Percentiles rank a stretch among this genome's conserved stretches.
These are phyloP conservation scores for Bujurquina vittata DNA, from an alignment of 2,113 vertebrate genomes.

Conservation along the genomic window DNA sequence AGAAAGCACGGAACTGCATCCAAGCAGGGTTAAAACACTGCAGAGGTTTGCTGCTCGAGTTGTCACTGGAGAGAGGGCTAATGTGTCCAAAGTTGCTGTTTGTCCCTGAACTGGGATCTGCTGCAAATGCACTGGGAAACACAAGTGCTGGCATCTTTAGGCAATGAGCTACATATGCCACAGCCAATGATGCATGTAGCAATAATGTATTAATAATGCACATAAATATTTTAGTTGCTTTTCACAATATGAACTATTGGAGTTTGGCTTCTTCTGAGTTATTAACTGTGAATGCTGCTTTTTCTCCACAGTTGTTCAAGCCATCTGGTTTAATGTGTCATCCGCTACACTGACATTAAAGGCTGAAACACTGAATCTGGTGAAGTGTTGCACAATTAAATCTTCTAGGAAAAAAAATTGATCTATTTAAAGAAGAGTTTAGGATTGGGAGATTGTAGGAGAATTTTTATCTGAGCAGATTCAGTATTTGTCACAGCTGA, in stretches of 20 bases:
- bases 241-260: slow-evolving; percentile 38
- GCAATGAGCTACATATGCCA: slow-evolving; percentile 42
- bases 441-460: not conserved
- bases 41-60: not conserved
- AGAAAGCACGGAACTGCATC: slow-evolving; percentile 25
- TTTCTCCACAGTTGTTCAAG: not conserved
- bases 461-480: not conserved
- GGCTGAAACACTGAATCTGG: not conserved
- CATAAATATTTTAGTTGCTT: slow-evolving; percentile 55
- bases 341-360: not conserved
- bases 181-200: slow-evolving; percentile 36
- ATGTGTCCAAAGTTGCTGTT: slow-evolving; percentile 14
- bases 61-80: not conserved
- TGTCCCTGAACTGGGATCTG: not conserved
- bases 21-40: slow-evolving; percentile 25
- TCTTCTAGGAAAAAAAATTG: not conserved
- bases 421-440: not conserved
- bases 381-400: not conserved
- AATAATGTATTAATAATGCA: slow-evolving; percentile 54
- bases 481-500: not conserved
- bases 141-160: slow-evolving; percentile 31
- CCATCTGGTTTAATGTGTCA: slow-evolving; percentile 10
- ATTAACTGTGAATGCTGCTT: slow-evolving; percentile 9
- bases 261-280: slow-evolving; percentile 1
- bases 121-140: slow-evolving; percentile 22